Evolutionary conservation across 2,888 invertebrate genomes (phyloP), one percentile per base, ranked within the genome.

Genomic region (Microdon myrmicae): DNA sequence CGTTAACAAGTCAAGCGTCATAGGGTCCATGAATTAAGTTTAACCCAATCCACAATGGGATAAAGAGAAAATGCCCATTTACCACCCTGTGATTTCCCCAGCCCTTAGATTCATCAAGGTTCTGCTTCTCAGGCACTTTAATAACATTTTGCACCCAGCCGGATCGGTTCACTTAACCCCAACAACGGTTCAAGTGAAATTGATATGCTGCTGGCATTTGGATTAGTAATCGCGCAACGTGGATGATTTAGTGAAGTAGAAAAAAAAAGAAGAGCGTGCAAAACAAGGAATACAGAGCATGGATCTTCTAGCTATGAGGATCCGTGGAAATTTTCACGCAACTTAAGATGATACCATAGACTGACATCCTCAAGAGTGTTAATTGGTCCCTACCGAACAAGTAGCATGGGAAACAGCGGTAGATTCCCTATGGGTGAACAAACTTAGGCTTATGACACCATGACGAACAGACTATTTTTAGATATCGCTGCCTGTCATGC

Each of bases 41-140:
- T n/a, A n/a, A n/a, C n/a, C n/a, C n/a, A n/a, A n/a, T n/a, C n/a
- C n/a, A n/a, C n/a, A n/a, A n/a, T n/a, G n/a, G n/a, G n/a, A n/a
- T n/a, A n/a, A n/a, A n/a, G n/a, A n/a, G n/a, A n/a, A n/a, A n/a
- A n/a, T 6, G 49, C 22, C 19, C 26, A 29, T 29, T 56, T 51
- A n/a, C n/a, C n/a, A n/a, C 31, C 64, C 64, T 58, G 64, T 58
- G 64, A 64, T 64, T 64, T 53, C 38, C 39, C 56, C 13, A 48
- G 25, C 55, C 39, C n/a, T n/a, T n/a, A n/a, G n/a, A 7, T 23
- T 6, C 6, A 48, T 54, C 43, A 48, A 48, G 54, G 60, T 58
- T 51, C 28, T 59, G 68, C 70, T 71, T 71, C 71, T 70, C 71
- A 71, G 69, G 71, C 71, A 71, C 69, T 71, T 71, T 69, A 71